Conservation (phyloP, 2,797 vertebrate species). For the Pyrocephalus nanus region DNA sequence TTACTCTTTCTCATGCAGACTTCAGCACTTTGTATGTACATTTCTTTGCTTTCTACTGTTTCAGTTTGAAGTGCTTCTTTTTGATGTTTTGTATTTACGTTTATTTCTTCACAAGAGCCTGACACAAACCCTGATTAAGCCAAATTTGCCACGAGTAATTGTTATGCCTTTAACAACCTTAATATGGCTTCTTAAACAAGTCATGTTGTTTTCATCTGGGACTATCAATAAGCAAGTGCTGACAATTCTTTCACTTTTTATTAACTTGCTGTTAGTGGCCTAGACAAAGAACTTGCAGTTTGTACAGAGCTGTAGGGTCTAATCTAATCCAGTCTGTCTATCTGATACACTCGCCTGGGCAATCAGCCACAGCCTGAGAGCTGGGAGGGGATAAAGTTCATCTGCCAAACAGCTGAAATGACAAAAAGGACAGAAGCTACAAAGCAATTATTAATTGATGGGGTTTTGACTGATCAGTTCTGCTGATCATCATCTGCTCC, state of each 20-base stretch:
- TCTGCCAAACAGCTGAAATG: constrained; percentile 19
- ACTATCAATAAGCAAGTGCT: constrained; percentile 14
- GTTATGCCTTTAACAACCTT: neutral
- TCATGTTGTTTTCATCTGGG: neutral
- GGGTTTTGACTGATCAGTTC: constrained; percentile 8
- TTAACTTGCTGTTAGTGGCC: constrained; percentile 17
- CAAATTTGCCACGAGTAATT: neutral
- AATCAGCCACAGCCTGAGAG: constrained; percentile 7
- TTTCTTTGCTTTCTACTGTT: neutral
- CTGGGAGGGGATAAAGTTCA: neutral
- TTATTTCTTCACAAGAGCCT: neutral
- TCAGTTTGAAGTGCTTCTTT: neutral
- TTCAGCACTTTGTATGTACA: neutral
- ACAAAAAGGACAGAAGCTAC: constrained; percentile 17
- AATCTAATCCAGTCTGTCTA: neutral
- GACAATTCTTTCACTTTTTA: constrained; percentile 43
- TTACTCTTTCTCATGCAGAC: neutral
- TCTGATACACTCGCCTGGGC: neutral
- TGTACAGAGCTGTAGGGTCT: neutral
- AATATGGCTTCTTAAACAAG: neutral
- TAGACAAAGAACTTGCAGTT: neutral
- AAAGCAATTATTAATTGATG: constrained; percentile 55
- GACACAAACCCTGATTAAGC: neutral
- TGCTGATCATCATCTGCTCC: constrained; percentile 17
- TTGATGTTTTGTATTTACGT: neutral